Percentiles rank a stretch among this genome's conserved stretches.
Evolutionary conservation across 2,888 invertebrate species (phyloP).

Genomic region (Serrognathus titanus): DNA sequence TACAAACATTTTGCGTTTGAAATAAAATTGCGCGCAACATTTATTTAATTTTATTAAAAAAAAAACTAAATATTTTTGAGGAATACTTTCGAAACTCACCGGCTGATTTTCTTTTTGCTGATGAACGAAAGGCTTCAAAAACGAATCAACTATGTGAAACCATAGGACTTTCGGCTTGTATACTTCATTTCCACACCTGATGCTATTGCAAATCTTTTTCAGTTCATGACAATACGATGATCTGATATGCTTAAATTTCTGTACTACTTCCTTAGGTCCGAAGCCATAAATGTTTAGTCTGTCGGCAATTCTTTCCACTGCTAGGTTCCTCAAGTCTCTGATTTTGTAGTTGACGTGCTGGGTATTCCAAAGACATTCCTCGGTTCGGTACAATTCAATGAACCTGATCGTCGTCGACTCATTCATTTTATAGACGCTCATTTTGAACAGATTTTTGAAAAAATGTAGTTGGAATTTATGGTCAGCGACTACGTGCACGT

Average conservation of each 20-base stretch:
- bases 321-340: conserved; percentile 10
- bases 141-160: conserved; percentile 14
- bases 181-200: conserved; percentile 4
- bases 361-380: conserved; percentile 19
- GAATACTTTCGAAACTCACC: conserved; percentile 1
- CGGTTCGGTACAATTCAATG: conserved; percentile 13
- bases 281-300: conserved; percentile 13
- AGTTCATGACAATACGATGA: conserved; percentile 17
- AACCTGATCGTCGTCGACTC: conserved; percentile 13
- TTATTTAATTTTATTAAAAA: no score
- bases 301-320: conserved; percentile 14
- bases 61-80: no score
- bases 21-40: no score
- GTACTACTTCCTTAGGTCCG: conserved; percentile 12
- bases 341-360: conserved; percentile 14
- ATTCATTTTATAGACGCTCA: conserved; percentile 14
- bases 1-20: no score
- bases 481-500: no score
- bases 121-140: conserved; percentile 13
- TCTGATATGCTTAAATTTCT: conserved; percentile 17
- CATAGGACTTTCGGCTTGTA: conserved; percentile 17
- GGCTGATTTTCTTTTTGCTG: conserved; percentile 6
- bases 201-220: conserved; percentile 14
- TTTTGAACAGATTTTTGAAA: no score
- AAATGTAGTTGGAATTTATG: no score